Evolutionary conservation across 2,113 vertebrate species (phyloP), one percentile per base, ranked within the genome.

Genomic region (Phyllostomus discolor): DNA sequence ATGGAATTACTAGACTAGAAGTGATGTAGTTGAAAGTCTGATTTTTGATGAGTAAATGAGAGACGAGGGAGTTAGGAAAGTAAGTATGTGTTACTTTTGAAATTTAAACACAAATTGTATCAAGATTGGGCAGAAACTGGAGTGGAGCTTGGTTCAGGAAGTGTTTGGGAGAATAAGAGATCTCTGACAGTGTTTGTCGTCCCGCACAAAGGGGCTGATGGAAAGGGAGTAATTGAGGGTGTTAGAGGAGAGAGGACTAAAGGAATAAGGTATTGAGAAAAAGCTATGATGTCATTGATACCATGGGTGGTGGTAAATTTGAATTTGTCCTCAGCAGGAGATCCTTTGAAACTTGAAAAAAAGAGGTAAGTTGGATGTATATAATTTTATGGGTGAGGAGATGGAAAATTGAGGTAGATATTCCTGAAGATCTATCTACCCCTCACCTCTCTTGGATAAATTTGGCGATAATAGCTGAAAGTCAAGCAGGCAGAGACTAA

Each of bases 51-150:
- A 94, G 43, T 88, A 84, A 88, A 43, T 94, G 80, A 83, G 41
- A 78, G 54, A 85, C 43, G 50, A 86, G 43, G 26, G 48, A 92
- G 33, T 78, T 87, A 31, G n/a, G 43, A 94, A 95, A 93, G 24
- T 93, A 72, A 90, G 50, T 87, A 31, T 59, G 69, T 66, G n/a
- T 91, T 91, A 76, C 35, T 79, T 94, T 93, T 91, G 87, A 69
- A 94, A 87, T 82, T 93, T 90, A 69, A 88, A 75, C 48, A 7
- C n/a, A 43, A 94, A 26, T 81, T 95, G 8, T 46, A 8, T 79
- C 52, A 90, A 86, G 14, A 94, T 15, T 48, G 26, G 33, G 35
- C 41, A 64, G 84, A 69, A 62, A 38, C 57, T 75, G 12, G 67
- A 78, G n/a, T 50, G 26, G 31, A 38, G 20, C 26, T 90, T 97